These are phyloP conservation scores for Hydropsyche tenuis DNA, from an alignment of 1,140 invertebrate species.

Conservation along the genomic window DNA sequence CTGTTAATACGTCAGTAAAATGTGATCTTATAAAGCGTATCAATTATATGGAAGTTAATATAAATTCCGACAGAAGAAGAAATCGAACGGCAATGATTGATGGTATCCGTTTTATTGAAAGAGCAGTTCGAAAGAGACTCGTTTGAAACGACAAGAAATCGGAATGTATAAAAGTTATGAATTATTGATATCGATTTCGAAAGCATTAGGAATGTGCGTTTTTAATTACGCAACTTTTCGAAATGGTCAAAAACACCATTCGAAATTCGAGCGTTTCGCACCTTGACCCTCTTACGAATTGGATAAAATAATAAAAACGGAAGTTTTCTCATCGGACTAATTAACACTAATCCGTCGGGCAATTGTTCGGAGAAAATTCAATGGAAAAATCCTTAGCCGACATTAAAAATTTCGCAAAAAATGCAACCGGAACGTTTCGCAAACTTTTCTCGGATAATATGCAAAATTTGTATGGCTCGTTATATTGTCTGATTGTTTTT, in stretches of 20 bases:
- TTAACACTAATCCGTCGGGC: constrained; percentile 20
- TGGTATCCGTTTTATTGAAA: not conserved
- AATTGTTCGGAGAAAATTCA: constrained; percentile 21
- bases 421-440: too few relatives aligned
- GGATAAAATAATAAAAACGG: not conserved
- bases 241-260: too few relatives aligned
- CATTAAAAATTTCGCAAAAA: not conserved
- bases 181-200: too few relatives aligned
- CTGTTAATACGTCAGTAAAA: not conserved
- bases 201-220: too few relatives aligned
- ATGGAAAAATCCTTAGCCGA: not conserved
- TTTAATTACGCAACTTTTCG: too few relatives aligned
- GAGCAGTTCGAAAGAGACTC: too few relatives aligned
- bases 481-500: not conserved
- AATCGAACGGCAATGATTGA: not conserved
- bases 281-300: too few relatives aligned
- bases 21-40: not conserved
- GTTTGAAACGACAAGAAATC: too few relatives aligned
- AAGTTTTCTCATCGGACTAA: not conserved
- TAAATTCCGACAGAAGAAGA: not conserved
- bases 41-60: constrained; percentile 4
- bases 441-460: too few relatives aligned
- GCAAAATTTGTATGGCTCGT: not conserved
- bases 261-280: too few relatives aligned
- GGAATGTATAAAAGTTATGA: too few relatives aligned